A percentile compares a stretch with the other conserved stretches of the same genome.
These are phyloP conservation scores for Globicephala melas DNA, from an alignment of 2,113 vertebrate genomes.

Conservation along the genomic window DNA sequence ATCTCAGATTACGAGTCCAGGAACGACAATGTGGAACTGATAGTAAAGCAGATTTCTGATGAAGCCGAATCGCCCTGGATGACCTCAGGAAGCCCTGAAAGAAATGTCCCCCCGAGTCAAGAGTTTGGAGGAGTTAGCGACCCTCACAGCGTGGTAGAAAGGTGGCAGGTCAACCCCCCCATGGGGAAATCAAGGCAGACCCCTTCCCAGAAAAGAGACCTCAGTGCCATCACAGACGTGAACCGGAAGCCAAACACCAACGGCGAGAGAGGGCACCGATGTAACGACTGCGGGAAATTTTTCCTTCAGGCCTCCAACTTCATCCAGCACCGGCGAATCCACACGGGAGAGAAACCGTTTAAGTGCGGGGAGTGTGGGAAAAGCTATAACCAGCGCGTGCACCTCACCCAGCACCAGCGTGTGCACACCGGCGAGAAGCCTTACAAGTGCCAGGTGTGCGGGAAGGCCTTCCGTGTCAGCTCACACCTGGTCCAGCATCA, in stretches of 20 bases:
- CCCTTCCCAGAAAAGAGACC: conserved; percentile 41
- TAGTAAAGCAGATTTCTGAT: conserved; percentile 54
- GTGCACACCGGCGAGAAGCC: conserved; percentile 76
- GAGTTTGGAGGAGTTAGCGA: conserved; percentile 53
- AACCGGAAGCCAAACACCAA: conserved; percentile 38
- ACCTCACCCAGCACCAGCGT: conserved; percentile 75
- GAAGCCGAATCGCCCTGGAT: conserved; percentile 35
- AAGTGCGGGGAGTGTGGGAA: conserved; percentile 72
- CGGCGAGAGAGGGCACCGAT: conserved; percentile 65
- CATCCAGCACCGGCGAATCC: conserved; percentile 75
- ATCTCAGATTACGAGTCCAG: conserved; percentile 61
- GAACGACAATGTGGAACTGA: conserved; percentile 40
- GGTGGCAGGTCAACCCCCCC: conserved; percentile 63
- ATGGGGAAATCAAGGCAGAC: conserved; percentile 47
- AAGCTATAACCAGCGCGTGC: conserved; percentile 75
- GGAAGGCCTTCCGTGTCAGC: conserved; percentile 74
- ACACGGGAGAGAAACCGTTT: conserved; percentile 75
- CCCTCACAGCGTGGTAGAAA: conserved; percentile 43
- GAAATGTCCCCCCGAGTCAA: not conserved
- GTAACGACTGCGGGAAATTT: conserved; percentile 73
- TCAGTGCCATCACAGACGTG: not conserved
- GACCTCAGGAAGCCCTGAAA: not conserved
- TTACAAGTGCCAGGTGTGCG: conserved; percentile 74
- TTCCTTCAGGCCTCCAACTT: conserved; percentile 78
- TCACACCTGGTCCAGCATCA: conserved; percentile 76